These are phyloP conservation scores for Molorchus minor DNA, from an alignment of 2,888 invertebrate genomes.

Conservation along the genomic window DNA sequence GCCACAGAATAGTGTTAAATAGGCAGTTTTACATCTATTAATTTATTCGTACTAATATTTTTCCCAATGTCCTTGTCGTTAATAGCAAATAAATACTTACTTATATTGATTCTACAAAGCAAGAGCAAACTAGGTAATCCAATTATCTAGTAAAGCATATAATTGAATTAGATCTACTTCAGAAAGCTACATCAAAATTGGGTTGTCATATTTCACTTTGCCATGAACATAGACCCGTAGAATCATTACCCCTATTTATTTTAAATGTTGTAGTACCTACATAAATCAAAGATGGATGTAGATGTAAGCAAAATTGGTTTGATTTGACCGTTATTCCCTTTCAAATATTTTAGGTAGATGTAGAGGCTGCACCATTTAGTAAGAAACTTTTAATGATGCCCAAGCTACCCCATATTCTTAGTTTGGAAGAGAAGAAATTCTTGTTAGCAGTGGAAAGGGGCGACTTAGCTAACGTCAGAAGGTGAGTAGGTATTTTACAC, in stretches of 20 bases:
- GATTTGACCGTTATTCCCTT: slow-evolving; percentile 2
- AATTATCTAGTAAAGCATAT: slow-evolving; percentile 44
- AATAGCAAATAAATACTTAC: neutral
- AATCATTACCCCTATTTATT: slow-evolving; percentile 9
- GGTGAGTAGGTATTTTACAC: too few relatives aligned
- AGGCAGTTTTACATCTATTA: too few relatives aligned
- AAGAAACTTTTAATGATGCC: slow-evolving; percentile 64
- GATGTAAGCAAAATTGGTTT: slow-evolving; percentile 30
- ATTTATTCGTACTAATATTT: too few relatives aligned
- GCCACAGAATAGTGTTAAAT: too few relatives aligned
- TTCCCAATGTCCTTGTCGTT: too few relatives aligned
- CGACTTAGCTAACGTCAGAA: slow-evolving; percentile 86
- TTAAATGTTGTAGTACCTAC: neutral
- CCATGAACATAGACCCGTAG: slow-evolving; percentile 25
- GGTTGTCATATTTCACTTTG: slow-evolving; percentile 17
- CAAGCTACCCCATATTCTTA: slow-evolving; percentile 76
- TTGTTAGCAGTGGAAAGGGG: slow-evolving; percentile 92
- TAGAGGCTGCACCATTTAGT: slow-evolving; percentile 48
- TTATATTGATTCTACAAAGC: slow-evolving; percentile 9
- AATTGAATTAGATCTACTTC: slow-evolving; percentile 41
- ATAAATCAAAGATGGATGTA: slow-evolving; percentile 34
- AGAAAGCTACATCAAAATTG: slow-evolving; percentile 3
- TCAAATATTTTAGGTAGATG: slow-evolving; percentile 47
- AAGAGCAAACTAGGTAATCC: slow-evolving; percentile 35
- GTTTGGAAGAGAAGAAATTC: slow-evolving; percentile 89